phyloP scores from a whole-genome alignment of 2,797 vertebrate genomes.

The Mormyrus hasselquistii region DNA sequence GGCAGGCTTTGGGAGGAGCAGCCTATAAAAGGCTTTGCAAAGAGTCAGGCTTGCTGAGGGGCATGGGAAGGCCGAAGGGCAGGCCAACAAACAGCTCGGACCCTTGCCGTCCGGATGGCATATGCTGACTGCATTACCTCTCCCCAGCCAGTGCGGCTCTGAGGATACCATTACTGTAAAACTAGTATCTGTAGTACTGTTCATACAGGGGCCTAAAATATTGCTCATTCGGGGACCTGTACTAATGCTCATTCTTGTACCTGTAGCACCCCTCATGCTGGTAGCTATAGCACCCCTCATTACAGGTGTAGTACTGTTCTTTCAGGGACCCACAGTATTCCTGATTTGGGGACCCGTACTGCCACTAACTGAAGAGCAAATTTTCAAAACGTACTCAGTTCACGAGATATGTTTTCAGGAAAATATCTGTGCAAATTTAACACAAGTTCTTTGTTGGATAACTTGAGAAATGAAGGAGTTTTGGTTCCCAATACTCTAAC shows the following conservation, averaged over 20 bases:
- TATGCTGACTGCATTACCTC: neutral
- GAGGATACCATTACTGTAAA: neutral
- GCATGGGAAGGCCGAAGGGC: neutral
- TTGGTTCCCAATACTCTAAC: neutral
- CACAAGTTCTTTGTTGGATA: neutral
- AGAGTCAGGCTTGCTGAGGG: neutral
- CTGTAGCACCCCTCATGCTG: neutral
- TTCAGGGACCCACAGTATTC: neutral
- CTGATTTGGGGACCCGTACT: neutral
- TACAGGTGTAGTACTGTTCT: neutral
- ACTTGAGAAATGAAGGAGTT: neutral
- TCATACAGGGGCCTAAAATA: neutral
- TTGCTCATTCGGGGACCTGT: neutral
- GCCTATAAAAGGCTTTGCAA: neutral
- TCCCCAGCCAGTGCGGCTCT: neutral
- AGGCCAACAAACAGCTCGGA: neutral
- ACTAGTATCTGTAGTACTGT: neutral
- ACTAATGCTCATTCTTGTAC: too few species aligned
- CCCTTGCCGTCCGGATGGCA: neutral
- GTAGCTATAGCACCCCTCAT: neutral
- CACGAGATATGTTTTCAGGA: neutral
- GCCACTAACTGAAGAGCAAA: neutral
- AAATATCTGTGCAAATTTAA: neutral
- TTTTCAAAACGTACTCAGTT: neutral
- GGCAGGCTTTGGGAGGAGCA: neutral